A percentile compares a stretch with the other conserved stretches of the same genome.
Conservation (phyloP, 23 tunicate species). For the Trididemnum clinides region DNA sequence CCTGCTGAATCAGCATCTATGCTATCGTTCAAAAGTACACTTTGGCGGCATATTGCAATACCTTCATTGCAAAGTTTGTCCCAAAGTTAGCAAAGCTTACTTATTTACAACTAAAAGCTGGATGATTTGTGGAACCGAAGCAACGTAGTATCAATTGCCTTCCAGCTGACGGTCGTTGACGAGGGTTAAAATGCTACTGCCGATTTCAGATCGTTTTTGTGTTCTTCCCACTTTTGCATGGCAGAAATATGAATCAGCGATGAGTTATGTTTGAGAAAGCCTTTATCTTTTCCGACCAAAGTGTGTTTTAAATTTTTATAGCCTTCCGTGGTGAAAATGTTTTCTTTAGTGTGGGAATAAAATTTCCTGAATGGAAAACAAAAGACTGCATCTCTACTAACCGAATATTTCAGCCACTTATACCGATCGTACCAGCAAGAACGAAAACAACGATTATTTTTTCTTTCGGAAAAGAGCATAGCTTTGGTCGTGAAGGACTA, state of each 20-base stretch:
- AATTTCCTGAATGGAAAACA: background rate
- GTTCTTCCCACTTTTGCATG: background rate
- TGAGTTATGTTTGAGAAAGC: background rate
- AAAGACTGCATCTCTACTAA: background rate
- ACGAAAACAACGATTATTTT: background rate
- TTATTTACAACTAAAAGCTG: background rate
- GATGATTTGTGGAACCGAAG: background rate
- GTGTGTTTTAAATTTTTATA: background rate
- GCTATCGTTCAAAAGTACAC: too few species aligned
- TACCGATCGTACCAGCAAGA: background rate
- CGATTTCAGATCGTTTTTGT: background rate
- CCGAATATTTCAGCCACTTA: background rate
- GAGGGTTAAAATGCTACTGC: background rate
- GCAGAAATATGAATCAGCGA: background rate
- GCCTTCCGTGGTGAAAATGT: background rate
- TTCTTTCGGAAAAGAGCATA: background rate
- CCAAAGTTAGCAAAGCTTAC: background rate
- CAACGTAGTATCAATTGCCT: background rate
- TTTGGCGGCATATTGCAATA: too few species aligned
- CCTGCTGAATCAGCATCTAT: too few species aligned
- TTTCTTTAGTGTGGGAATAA: background rate
- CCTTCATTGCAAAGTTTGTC: background rate
- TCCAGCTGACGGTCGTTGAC: background rate
- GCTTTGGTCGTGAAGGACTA: background rate
- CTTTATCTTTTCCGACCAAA: background rate